phyloP scores from a whole-genome alignment of 2,888 invertebrate species.

The Apamea anceps region DNA sequence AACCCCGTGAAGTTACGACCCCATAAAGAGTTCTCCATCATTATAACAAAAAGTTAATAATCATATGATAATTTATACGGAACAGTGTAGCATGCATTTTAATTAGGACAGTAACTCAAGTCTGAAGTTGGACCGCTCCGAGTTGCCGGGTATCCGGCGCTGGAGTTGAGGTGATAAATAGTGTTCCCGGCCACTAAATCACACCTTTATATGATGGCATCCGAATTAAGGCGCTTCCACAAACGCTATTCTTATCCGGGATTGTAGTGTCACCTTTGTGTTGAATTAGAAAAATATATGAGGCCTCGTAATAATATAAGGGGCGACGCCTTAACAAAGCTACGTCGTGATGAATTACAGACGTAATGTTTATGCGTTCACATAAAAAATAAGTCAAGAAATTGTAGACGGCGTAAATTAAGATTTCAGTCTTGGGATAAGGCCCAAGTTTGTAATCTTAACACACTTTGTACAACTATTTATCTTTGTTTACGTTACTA shows the following conservation, averaged over 20 bases:
- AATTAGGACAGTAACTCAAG: constrained; percentile 70
- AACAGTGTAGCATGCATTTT: constrained; percentile 72
- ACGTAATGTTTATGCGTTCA: constrained; percentile 40
- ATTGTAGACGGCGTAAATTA: constrained; percentile 37
- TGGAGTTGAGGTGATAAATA: constrained; percentile 72
- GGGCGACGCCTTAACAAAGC: constrained; percentile 47
- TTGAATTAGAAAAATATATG: constrained; percentile 67
- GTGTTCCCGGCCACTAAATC: constrained; percentile 74
- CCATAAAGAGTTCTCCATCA: constrained; percentile 68
- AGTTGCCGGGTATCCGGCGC: constrained; percentile 64
- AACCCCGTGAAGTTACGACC: constrained; percentile 68
- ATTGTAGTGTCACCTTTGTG: constrained; percentile 64
- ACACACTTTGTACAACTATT: constrained; percentile 27
- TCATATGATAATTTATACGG: constrained; percentile 70
- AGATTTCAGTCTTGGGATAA: constrained; percentile 29
- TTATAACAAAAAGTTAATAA: constrained; percentile 71
- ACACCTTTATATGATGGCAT: constrained; percentile 75
- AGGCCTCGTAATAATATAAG: constrained; percentile 52
- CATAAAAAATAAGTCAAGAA: constrained; percentile 49
- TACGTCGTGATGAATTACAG: constrained; percentile 48
- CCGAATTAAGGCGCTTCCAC: constrained; percentile 68
- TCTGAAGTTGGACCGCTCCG: constrained; percentile 69
- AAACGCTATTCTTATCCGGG: constrained; percentile 59
- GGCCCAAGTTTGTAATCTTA: constrained; percentile 22
- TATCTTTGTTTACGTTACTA: constrained; percentile 3